These are phyloP conservation scores for Synanthedon andrenaeformis DNA, from an alignment of 2,888 invertebrate genomes.

Conservation along the genomic window DNA sequence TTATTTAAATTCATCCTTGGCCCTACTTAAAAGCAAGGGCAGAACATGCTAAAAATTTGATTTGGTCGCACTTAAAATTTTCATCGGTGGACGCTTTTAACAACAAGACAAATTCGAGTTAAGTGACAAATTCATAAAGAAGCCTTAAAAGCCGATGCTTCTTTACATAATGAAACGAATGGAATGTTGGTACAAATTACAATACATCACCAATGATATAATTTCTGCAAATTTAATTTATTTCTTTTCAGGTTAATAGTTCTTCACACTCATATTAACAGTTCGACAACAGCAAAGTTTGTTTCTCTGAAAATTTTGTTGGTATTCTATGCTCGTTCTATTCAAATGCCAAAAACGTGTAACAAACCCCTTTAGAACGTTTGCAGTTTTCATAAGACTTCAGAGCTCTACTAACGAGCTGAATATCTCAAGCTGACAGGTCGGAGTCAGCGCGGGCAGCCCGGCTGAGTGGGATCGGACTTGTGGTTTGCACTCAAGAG, in stretches of 20 bases:
- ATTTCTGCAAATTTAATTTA: too few relatives aligned
- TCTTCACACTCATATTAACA: too few relatives aligned
- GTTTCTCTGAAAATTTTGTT: too few relatives aligned
- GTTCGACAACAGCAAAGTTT: too few relatives aligned
- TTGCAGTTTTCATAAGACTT: constrained; percentile 10
- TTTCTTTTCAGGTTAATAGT: too few relatives aligned
- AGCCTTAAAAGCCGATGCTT: neutral
- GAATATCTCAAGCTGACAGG: constrained; percentile 26
- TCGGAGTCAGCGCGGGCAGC: constrained; percentile 6
- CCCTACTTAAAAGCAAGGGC: constrained; percentile 37
- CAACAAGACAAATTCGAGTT: constrained; percentile 9
- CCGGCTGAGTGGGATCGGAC: constrained; percentile 2
- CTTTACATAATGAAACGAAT: too few relatives aligned
- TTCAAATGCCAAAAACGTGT: too few relatives aligned
- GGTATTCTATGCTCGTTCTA: too few relatives aligned
- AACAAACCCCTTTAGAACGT: neutral
- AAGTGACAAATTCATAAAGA: constrained; percentile 15
- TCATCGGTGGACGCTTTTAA: constrained; percentile 25
- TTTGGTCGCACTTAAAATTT: constrained; percentile 38
- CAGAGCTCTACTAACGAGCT: constrained; percentile 40
- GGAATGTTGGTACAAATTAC: too few relatives aligned
- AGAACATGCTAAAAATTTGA: constrained; percentile 43
- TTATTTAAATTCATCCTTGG: constrained; percentile 62
- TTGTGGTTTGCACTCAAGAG: constrained; percentile 14
- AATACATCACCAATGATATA: too few relatives aligned